These are phyloP conservation scores for Ganaspis brasiliensis DNA, from an alignment of 2,888 invertebrate genomes.

Conservation along the genomic window DNA sequence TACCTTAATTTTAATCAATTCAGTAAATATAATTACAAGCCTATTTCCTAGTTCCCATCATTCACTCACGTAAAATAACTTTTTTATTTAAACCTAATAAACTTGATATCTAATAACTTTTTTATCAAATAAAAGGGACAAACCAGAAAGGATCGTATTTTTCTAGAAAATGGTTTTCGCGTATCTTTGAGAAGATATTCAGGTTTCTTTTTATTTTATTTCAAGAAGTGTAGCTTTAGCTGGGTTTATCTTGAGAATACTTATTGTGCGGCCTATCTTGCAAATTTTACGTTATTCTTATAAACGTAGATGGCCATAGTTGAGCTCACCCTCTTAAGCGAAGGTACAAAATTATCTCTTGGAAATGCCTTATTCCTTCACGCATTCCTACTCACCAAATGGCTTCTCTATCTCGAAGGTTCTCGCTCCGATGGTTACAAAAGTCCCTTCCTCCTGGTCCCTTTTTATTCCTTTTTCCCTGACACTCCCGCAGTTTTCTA, in stretches of 20 bases:
- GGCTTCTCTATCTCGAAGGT: constrained; percentile 28
- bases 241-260: constrained; percentile 57
- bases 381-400: constrained; percentile 37
- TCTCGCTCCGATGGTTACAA: constrained; percentile 51
- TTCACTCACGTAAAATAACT: too few species aligned
- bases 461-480: constrained; percentile 15
- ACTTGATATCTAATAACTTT: too few species aligned
- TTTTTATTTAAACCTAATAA: too few species aligned
- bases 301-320: constrained; percentile 43
- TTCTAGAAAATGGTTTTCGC: background rate
- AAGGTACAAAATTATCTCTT: constrained; percentile 48
- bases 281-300: constrained; percentile 54
- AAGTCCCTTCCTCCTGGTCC: background rate
- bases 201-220: constrained; percentile 7
- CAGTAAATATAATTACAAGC: too few species aligned
- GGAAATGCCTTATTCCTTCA: constrained; percentile 46
- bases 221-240: constrained; percentile 41
- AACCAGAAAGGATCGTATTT: constrained; percentile 18
- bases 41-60: too few species aligned
- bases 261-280: constrained; percentile 57
- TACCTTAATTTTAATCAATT: too few species aligned
- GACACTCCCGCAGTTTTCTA: background rate
- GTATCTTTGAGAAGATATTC: background rate
- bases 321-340: constrained; percentile 36
- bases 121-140: background rate